These are phyloP conservation scores for Anas capensis DNA, from an alignment of 2,797 vertebrate genomes.

Conservation along the genomic window DNA sequence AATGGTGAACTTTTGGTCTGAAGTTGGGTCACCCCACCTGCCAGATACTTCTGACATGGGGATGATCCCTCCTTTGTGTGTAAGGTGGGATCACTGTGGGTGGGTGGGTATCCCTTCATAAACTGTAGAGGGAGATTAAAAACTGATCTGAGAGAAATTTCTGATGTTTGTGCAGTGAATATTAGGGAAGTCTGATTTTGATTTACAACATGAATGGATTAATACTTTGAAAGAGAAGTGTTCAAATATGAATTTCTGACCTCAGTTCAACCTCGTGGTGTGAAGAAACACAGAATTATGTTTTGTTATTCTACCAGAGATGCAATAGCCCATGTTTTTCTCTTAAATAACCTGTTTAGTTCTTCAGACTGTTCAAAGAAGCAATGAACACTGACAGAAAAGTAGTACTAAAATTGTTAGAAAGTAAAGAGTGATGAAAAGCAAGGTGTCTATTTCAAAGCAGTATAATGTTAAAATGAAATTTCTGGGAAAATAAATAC, in stretches of 20 bases:
- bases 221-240: not conserved
- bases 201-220: not conserved
- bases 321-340: rapidly evolving
- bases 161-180: not conserved
- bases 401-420: not conserved
- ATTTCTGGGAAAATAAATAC: not conserved
- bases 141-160: not conserved
- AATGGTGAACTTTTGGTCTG: not conserved
- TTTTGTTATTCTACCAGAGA: not conserved
- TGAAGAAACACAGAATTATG: not conserved
- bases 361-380: not conserved
- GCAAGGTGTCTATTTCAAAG: not conserved
- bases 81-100: not conserved
- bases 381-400: not conserved
- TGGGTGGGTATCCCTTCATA: not conserved
- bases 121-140: not conserved
- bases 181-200: not conserved
- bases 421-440: not conserved
- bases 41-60: not conserved
- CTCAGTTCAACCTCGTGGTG: not conserved
- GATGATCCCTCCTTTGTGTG: not conserved
- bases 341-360: not conserved
- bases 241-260: not conserved
- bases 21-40: not conserved
- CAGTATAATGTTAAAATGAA: not conserved